Evolutionary conservation across 2,113 vertebrate species (phyloP).

Genomic region (Neodon shergylaensis): DNA sequence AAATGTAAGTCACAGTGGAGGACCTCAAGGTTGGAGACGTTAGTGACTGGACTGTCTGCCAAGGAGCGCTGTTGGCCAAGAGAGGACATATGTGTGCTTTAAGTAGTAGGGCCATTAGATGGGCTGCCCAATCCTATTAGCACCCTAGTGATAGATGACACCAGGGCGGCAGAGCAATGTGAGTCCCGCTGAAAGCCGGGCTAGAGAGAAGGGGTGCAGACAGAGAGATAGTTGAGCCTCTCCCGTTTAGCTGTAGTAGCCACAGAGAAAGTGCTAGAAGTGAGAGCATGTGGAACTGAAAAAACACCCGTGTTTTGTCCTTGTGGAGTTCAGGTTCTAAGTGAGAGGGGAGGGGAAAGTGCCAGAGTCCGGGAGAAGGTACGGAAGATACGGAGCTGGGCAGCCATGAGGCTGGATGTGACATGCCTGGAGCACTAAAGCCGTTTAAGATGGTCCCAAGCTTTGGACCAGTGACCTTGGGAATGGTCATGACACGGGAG

Average conservation of each 20-base stretch:
- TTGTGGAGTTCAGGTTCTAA: background rate
- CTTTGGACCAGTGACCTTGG: background rate
- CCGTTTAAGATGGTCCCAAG: fast-evolving
- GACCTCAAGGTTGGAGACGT: too few species aligned
- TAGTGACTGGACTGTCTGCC: too few species aligned
- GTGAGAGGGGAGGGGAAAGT: fast-evolving
- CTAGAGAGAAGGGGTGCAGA: too few species aligned
- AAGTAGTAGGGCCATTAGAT: background rate
- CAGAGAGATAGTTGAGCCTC: background rate
- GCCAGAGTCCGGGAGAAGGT: background rate
- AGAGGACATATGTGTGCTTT: too few species aligned
- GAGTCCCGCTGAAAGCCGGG: background rate
- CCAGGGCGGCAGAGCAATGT: fast-evolving
- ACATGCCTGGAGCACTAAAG: background rate
- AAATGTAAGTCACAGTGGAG: too few species aligned
- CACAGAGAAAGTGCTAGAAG: background rate
- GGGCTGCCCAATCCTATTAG: background rate
- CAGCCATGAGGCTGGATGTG: background rate
- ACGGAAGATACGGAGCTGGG: background rate
- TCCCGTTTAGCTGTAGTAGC: too few species aligned
- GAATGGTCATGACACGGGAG: too few species aligned
- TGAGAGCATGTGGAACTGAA: background rate
- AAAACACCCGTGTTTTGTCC: fast-evolving
- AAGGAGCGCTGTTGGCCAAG: too few species aligned
- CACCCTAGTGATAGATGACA: background rate